A percentile compares a stretch with the other conserved stretches of the same genome.
Conservation (phyloP, 2,888 invertebrate genomes). For the Smittia sp. region DNA sequence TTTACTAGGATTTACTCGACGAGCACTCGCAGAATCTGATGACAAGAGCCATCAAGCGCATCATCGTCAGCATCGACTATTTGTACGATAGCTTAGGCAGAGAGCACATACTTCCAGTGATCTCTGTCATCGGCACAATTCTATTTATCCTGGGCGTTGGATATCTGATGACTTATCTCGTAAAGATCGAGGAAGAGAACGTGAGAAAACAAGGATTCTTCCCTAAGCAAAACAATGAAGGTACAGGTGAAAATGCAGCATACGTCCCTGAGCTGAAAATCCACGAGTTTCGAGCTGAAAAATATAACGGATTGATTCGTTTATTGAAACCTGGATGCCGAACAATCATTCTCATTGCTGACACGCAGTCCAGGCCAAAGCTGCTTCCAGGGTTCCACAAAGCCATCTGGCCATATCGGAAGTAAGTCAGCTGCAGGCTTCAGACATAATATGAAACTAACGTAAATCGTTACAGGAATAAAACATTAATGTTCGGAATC, state of each 20-base stretch:
- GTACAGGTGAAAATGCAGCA: conserved; percentile 45
- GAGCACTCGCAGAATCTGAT: conserved; percentile 73
- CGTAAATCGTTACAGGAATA: conserved; percentile 65
- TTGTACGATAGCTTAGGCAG: conserved; percentile 69
- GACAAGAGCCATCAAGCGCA: conserved; percentile 64
- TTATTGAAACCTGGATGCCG: conserved; percentile 92
- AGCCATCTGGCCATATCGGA: conserved; percentile 93
- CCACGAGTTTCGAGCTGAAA: conserved; percentile 91
- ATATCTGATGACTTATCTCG: conserved; percentile 81
- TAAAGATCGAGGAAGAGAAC: conserved; percentile 55
- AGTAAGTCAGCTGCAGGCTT: conserved; percentile 57
- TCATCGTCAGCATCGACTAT: conserved; percentile 68
- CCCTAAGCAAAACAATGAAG: conserved; percentile 44
- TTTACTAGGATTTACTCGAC: conserved; percentile 67
- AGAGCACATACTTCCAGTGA: conserved; percentile 74
- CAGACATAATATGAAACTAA: conserved; percentile 13
- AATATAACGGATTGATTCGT: conserved; percentile 90
- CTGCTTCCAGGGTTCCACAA: conserved; percentile 88
- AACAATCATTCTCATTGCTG: conserved; percentile 86
- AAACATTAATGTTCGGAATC: conserved; percentile 92
- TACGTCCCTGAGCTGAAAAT: conserved; percentile 67
- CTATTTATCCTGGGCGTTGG: conserved; percentile 75
- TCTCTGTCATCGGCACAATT: conserved; percentile 75
- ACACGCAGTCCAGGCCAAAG: conserved; percentile 80
- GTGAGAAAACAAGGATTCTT: conserved; percentile 47